Percentiles rank a stretch among this genome's conserved stretches.
phyloP scores from a whole-genome alignment of 2,113 vertebrate species.

The Tiliqua scincoides region DNA sequence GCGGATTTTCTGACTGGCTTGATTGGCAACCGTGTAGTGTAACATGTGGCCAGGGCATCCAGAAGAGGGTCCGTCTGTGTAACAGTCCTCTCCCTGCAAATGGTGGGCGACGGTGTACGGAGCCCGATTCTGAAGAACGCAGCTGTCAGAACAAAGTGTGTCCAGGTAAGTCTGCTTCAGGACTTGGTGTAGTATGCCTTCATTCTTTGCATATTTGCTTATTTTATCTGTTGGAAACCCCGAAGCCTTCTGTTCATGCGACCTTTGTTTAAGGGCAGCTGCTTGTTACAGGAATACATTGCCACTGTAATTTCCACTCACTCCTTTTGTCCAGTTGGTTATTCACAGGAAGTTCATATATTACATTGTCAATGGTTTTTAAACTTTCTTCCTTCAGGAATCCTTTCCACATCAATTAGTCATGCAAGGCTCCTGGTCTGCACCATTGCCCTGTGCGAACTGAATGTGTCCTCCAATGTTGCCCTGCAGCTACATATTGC shows the following conservation, averaged over 20 bases:
- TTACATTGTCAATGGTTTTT: not conserved
- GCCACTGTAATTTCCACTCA: not conserved
- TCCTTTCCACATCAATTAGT: no score
- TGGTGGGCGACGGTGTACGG: slow-evolving; percentile 85
- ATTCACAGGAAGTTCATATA: not conserved
- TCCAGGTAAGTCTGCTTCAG: slow-evolving; percentile 80
- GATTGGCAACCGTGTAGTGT: slow-evolving; percentile 89
- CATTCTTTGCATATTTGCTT: not conserved
- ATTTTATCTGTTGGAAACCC: not conserved
- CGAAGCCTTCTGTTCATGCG: not conserved
- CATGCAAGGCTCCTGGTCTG: no score
- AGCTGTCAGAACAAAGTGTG: slow-evolving; percentile 86
- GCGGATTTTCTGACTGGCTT: slow-evolving; percentile 90
- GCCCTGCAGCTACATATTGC: no score
- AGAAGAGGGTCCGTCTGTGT: slow-evolving; percentile 87
- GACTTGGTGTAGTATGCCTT: not conserved
- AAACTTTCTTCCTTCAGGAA: no score
- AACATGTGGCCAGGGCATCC: slow-evolving; percentile 87
- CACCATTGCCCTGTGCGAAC: no score
- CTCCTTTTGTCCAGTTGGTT: not conserved
- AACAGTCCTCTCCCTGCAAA: slow-evolving; percentile 90
- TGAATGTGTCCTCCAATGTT: no score
- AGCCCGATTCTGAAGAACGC: slow-evolving; percentile 76
- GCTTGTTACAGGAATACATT: not conserved
- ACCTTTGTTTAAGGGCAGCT: not conserved